Conservation (phyloP, 2,888 invertebrate species). For the Mythimna ferrago region DNA sequence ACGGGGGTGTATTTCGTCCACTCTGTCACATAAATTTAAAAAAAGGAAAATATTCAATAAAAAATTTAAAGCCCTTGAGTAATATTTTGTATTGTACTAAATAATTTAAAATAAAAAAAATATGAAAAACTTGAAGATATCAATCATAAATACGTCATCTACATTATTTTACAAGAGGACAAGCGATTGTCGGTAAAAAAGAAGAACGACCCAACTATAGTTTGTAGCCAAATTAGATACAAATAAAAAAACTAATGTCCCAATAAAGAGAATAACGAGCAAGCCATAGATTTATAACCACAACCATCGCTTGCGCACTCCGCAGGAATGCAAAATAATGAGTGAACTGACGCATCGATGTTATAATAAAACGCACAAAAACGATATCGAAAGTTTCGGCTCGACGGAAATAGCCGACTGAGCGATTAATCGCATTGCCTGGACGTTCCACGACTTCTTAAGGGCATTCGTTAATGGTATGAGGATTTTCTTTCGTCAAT, state of each 20-base stretch:
- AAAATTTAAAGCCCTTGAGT: too few species aligned
- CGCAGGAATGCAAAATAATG: slow-evolving; percentile 61
- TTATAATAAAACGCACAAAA: slow-evolving; percentile 58
- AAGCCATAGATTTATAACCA: slow-evolving; percentile 35
- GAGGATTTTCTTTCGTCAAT: not conserved
- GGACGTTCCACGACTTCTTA: slow-evolving; percentile 27
- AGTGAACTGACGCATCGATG: slow-evolving; percentile 57
- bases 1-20: too few species aligned
- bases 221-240: not conserved
- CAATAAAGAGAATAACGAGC: slow-evolving; percentile 25
- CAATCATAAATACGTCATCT: too few species aligned
- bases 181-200: too few species aligned
- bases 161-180: too few species aligned
- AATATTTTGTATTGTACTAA: too few species aligned
- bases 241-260: slow-evolving; percentile 9
- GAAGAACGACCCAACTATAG: not conserved
- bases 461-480: slow-evolving; percentile 18
- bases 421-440: slow-evolving; percentile 53
- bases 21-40: too few species aligned
- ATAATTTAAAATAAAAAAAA: too few species aligned
- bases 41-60: too few species aligned
- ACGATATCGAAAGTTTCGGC: slow-evolving; percentile 54
- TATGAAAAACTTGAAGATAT: too few species aligned
- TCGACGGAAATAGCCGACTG: slow-evolving; percentile 58
- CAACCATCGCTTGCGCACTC: slow-evolving; percentile 32